These are phyloP conservation scores for Cryptosula pallasiana DNA, from an alignment of 2,888 invertebrate genomes.

Conservation along the genomic window DNA sequence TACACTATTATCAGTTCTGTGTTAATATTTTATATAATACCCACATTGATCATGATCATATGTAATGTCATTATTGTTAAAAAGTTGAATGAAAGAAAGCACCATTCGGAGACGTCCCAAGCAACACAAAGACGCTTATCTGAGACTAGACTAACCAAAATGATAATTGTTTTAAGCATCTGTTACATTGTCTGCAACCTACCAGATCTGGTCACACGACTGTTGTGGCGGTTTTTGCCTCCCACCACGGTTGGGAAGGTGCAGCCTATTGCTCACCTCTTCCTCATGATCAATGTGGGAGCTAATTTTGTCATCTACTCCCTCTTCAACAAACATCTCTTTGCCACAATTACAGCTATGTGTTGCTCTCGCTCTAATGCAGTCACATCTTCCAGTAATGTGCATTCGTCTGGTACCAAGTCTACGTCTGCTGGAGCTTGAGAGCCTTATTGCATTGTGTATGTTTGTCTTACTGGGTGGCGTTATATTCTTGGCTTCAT, in stretches of 20 bases:
- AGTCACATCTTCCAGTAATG: too few species aligned
- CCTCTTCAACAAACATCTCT: neutral
- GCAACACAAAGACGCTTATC: neutral
- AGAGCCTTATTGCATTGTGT: too few species aligned
- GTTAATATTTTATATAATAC: neutral
- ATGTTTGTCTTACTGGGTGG: too few species aligned
- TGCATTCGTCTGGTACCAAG: too few species aligned
- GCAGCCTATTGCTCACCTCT: neutral
- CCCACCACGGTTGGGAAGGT: neutral
- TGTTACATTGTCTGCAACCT: neutral
- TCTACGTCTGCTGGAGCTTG: too few species aligned
- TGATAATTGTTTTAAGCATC: neutral
- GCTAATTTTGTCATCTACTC: neutral
- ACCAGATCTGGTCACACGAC: neutral
- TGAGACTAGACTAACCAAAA: neutral
- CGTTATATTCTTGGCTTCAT: too few species aligned
- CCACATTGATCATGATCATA: neutral
- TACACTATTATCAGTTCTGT: neutral
- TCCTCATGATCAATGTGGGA: conserved; percentile 1
- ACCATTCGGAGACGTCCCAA: neutral
- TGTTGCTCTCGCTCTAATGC: neutral
- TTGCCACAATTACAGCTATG: neutral
- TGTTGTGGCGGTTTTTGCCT: neutral
- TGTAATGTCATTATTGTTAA: neutral
- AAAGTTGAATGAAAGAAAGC: neutral